Percentiles rank a stretch among this genome's conserved stretches.
These are phyloP conservation scores for Cryptomyrus ogoouensis DNA, from an alignment of 2,113 vertebrate genomes.

Conservation along the genomic window DNA sequence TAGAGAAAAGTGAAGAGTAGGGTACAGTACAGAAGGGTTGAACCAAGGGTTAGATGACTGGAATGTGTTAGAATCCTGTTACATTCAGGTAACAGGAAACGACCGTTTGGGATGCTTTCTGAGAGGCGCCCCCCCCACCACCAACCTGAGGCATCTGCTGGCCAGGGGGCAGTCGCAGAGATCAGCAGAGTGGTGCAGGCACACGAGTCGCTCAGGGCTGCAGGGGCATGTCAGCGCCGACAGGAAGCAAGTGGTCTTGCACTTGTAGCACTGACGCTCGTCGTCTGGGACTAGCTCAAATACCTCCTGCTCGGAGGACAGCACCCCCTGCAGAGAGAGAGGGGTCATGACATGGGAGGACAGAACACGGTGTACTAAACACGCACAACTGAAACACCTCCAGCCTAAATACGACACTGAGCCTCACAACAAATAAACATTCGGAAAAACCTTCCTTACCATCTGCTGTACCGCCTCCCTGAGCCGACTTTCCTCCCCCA, in stretches of 20 bases:
- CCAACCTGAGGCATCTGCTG: conserved; percentile 87
- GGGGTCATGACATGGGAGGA: neutral
- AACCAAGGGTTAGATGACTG: neutral
- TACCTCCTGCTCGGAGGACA: conserved; percentile 89
- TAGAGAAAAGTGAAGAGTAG: neutral
- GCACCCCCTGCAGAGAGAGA: conserved; percentile 69
- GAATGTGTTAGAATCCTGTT: neutral
- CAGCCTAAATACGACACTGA: neutral
- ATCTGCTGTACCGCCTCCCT: conserved; percentile 75
- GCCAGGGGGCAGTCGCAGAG: conserved; percentile 84
- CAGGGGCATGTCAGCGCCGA: conserved; percentile 94
- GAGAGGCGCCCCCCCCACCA: neutral
- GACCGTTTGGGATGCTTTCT: neutral
- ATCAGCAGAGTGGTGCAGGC: conserved; percentile 78
- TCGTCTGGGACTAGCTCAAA: conserved; percentile 96
- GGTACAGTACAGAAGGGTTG: neutral
- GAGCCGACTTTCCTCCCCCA: conserved; percentile 83
- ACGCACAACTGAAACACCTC: neutral
- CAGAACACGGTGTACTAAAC: neutral
- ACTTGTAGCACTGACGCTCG: conserved; percentile 88
- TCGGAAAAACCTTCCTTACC: conserved; percentile 54
- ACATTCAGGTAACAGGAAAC: neutral
- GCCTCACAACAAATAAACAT: neutral
- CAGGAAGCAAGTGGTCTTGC: conserved; percentile 95
- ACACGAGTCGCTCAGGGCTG: conserved; percentile 83